Conservation (phyloP, 2,888 invertebrate genomes). For the Aporophyla nigra region DNA sequence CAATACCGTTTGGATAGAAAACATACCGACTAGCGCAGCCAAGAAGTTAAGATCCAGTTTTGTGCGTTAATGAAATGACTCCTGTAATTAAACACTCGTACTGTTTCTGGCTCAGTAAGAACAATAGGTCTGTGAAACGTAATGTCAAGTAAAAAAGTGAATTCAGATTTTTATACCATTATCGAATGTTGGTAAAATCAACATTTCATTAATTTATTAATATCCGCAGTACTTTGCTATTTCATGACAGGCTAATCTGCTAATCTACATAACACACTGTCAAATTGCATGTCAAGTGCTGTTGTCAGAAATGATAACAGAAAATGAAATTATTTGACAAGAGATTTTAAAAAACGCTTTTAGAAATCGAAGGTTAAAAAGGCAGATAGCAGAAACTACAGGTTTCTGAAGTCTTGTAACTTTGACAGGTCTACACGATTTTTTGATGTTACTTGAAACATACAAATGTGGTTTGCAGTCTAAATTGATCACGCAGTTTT, state of each 20-base stretch:
- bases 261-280: background rate
- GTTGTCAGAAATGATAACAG: background rate
- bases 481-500: constrained; percentile 2
- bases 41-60: constrained; percentile 4
- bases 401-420: background rate
- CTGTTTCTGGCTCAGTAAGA: background rate
- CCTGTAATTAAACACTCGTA: constrained; percentile 9
- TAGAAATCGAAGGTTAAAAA: background rate
- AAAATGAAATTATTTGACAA: background rate
- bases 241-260: background rate
- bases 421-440: background rate
- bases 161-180: background rate
- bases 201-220: background rate
- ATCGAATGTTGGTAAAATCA: background rate
- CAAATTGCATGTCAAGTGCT: background rate
- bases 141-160: constrained; percentile 21
- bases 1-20: background rate
- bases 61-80: background rate
- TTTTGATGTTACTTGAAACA: background rate
- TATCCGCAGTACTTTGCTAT: background rate
- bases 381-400: background rate
- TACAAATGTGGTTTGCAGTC: constrained; percentile 10
- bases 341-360: background rate
- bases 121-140: constrained; percentile 14
- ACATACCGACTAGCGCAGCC: background rate